phyloP scores from a whole-genome alignment of 1,140 invertebrate species.

The Drosophila nebulosa region DNA sequence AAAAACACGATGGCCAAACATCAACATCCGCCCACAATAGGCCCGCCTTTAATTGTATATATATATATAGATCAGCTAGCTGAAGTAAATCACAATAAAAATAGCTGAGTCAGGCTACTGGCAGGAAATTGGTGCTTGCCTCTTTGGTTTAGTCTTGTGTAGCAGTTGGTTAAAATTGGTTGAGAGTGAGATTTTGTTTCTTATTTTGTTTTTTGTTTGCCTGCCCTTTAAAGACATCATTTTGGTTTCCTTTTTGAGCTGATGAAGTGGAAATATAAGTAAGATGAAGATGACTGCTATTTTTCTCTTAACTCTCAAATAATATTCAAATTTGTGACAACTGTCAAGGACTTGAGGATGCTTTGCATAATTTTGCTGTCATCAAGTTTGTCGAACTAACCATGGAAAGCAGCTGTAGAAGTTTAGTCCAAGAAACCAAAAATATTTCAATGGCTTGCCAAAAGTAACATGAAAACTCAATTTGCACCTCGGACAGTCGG shows the following conservation, averaged over 20 bases:
- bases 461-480: slow-evolving; percentile 60
- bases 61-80: background rate
- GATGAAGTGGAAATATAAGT: slow-evolving; percentile 25
- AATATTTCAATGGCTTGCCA: background rate
- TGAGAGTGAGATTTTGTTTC: background rate
- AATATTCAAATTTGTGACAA: slow-evolving; percentile 70
- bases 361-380: slow-evolving; percentile 65
- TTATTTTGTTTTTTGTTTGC: too few species aligned
- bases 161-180: background rate
- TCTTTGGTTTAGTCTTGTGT: background rate
- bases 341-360: slow-evolving; percentile 53
- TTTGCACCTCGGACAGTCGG: slow-evolving; percentile 39
- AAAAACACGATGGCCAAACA: background rate
- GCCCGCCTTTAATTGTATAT: background rate
- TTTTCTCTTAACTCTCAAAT: slow-evolving; percentile 22
- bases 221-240: slow-evolving; percentile 24
- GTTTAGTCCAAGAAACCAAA: background rate
- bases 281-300: background rate
- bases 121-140: slow-evolving; percentile 5
- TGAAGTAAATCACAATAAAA: slow-evolving; percentile 58
- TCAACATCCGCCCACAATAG: background rate
- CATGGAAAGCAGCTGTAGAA: slow-evolving; percentile 13
- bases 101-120: slow-evolving; percentile 25
- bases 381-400: slow-evolving; percentile 24
- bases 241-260: slow-evolving; percentile 15